Evolutionary conservation across 2,113 vertebrate species (phyloP), one percentile per base, ranked within the genome.

Genomic region (Nycticebus coucang): DNA sequence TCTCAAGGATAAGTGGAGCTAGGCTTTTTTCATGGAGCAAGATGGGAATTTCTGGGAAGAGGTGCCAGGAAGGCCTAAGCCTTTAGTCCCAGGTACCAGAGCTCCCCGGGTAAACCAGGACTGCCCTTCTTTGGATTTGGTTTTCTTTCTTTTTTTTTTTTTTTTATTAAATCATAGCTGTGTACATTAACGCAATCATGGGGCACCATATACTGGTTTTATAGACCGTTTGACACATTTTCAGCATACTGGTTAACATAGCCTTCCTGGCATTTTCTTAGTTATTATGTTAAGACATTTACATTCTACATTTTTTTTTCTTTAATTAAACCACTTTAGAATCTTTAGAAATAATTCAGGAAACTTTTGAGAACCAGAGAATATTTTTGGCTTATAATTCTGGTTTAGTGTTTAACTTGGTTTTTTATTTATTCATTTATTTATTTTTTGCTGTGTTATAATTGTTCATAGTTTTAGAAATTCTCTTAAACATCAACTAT

Each of bases 121-220:
- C 15, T 68, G 3, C 72, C 33, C 30, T 81, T 33, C 3, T 26
- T 10, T 91, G 78, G 19, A 59, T 87, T 69, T 94, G 24, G 30
- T 60, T 91, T 77, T 87, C 59, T 96, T 95, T 6, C 59, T 96
- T 95, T 6, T n/a, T n/a, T n/a, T n/a, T n/a, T n/a, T n/a, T n/a
- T n/a, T n/a, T n/a, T n/a, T n/a, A n/a, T n/a, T n/a, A n/a, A n/a
- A n/a, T n/a, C n/a, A n/a, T n/a, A n/a, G n/a, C n/a, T n/a, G n/a
- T n/a, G n/a, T n/a, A n/a, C n/a, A n/a, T n/a, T n/a, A n/a, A n/a
- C n/a, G n/a, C n/a, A n/a, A n/a, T n/a, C n/a, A n/a, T n/a, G n/a
- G n/a, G n/a, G n/a, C n/a, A n/a, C n/a, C n/a, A n/a, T n/a, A n/a
- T n/a, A n/a, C n/a, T n/a, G n/a, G n/a, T n/a, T n/a, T n/a, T n/a